Conservation (phyloP, 2,113 vertebrate species). For the Sapayoa aenigma region DNA sequence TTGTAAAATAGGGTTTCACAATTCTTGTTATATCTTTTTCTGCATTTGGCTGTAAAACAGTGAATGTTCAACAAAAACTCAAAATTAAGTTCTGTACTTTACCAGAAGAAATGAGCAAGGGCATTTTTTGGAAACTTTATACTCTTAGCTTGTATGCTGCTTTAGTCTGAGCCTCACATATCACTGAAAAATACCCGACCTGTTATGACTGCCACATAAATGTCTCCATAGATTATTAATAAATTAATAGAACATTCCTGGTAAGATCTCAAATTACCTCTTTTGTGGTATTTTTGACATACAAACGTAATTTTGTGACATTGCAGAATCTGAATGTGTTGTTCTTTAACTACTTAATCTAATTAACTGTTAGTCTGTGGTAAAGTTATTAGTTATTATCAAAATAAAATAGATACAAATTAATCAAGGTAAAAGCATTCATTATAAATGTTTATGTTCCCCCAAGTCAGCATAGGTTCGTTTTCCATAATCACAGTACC, state of each 20-base stretch:
- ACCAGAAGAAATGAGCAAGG: neutral
- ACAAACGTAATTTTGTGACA: neutral
- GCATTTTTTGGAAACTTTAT: neutral
- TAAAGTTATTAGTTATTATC: neutral
- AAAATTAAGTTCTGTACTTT: neutral
- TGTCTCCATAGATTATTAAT: neutral
- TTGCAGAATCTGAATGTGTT: neutral
- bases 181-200: neutral
- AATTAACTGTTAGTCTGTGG: neutral
- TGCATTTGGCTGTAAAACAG: neutral
- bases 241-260: neutral
- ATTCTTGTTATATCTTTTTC: neutral
- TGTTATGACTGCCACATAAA: neutral
- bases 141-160: neutral
- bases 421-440: neutral
- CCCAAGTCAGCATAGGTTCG: neutral
- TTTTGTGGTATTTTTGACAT: neutral
- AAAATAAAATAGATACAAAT: neutral
- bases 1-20: neutral
- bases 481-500: neutral
- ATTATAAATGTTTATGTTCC: neutral
- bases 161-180: neutral
- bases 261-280: neutral
- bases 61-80: neutral
- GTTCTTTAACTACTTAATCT: neutral